These are phyloP conservation scores for Caenorhabditis panamensis DNA, from an alignment of 2,888 invertebrate genomes.

Conservation along the genomic window DNA sequence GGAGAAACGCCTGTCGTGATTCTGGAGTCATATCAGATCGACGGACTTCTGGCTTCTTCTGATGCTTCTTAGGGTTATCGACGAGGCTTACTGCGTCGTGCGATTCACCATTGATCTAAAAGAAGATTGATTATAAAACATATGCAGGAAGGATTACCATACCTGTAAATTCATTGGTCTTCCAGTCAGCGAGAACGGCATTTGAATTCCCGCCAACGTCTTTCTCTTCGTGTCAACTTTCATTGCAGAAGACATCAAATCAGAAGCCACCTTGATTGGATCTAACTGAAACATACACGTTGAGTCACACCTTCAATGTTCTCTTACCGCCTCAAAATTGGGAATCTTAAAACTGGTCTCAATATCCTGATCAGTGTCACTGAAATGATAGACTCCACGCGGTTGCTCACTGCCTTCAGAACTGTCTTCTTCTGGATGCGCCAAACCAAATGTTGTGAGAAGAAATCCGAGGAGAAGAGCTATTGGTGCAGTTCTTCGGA, in stretches of 20 bases:
- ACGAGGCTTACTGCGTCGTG: conserved; percentile 53
- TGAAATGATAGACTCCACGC: conserved; percentile 66
- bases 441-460: not conserved
- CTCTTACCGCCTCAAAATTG: conserved; percentile 63
- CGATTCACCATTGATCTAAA: conserved; percentile 57
- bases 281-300: conserved; percentile 64
- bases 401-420: conserved; percentile 38
- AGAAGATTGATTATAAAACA: conserved; percentile 6
- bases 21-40: conserved; percentile 54
- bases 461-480: not conserved
- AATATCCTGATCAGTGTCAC: conserved; percentile 62
- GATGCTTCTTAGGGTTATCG: conserved; percentile 37
- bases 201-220: conserved; percentile 62
- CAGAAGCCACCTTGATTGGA: conserved; percentile 62
- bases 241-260: conserved; percentile 64
- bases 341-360: conserved; percentile 63
- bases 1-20: conserved; percentile 51
- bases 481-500: conserved; percentile 27
- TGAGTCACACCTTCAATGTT: not conserved
- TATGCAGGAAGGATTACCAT: not conserved
- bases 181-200: conserved; percentile 64
- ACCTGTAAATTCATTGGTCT: conserved; percentile 65
- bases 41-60: conserved; percentile 19
- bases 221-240: conserved; percentile 63
- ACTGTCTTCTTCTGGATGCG: conserved; percentile 9